Conservation (phyloP, 2,113 vertebrate species). For the Actenoides lindsayi region DNA sequence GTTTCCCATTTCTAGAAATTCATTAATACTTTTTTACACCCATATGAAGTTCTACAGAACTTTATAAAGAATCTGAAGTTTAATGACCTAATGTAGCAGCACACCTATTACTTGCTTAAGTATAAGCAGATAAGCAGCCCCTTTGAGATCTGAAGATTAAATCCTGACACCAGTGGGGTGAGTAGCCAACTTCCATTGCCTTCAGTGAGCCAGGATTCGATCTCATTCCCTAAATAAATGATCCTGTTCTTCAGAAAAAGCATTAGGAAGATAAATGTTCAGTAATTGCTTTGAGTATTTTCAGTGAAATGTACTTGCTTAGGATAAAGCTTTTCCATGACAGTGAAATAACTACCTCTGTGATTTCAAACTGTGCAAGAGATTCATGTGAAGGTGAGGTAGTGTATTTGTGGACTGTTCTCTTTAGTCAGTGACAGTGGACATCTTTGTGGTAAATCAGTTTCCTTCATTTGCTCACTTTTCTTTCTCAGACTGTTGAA, state of each 20-base stretch:
- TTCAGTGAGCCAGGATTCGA: background rate
- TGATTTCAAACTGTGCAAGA: background rate
- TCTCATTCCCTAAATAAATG: constrained; percentile 2
- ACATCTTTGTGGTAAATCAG: background rate
- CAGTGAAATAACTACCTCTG: background rate
- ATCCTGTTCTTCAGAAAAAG: background rate
- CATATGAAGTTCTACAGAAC: background rate
- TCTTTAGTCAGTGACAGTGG: background rate
- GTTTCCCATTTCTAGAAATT: background rate
- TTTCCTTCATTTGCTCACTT: background rate
- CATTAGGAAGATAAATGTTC: background rate
- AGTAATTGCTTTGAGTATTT: background rate
- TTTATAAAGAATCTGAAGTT: background rate
- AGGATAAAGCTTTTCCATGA: background rate
- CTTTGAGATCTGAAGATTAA: background rate
- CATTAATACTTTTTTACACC: background rate
- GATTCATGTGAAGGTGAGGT: background rate
- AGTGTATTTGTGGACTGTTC: background rate
- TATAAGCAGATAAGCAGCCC: background rate
- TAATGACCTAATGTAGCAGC: background rate
- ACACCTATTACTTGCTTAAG: background rate
- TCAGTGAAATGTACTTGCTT: background rate
- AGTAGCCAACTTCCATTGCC: background rate
- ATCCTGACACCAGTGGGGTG: background rate
- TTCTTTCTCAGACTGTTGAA: background rate